phyloP scores from a whole-genome alignment of 2,113 vertebrate genomes.

The Barbus barbus region DNA sequence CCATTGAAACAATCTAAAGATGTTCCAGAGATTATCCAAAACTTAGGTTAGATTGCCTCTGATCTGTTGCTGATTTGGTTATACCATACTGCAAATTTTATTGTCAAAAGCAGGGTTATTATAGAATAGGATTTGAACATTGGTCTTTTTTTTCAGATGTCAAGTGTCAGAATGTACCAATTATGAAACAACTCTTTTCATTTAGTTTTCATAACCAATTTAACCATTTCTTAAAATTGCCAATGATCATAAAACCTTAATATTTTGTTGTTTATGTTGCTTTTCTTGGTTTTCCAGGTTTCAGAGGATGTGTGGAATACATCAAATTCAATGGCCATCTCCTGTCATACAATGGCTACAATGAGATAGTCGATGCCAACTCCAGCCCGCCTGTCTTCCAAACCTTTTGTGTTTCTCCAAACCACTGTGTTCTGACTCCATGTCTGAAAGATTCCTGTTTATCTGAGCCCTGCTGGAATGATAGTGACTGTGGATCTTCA shows the following conservation, averaged over 20 bases:
- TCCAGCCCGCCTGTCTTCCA: constrained; percentile 63
- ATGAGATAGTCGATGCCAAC: constrained; percentile 61
- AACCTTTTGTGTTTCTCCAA: constrained; percentile 60
- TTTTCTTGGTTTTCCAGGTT: constrained; percentile 61
- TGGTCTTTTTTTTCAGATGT: too few relatives aligned
- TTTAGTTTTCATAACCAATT: too few relatives aligned
- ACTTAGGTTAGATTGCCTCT: constrained; percentile 58
- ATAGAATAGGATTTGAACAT: too few relatives aligned
- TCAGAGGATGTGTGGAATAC: constrained; percentile 74
- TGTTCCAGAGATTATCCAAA: constrained; percentile 1
- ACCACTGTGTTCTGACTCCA: constrained; percentile 58
- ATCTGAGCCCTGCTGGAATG: constrained; percentile 58
- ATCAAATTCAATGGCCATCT: constrained; percentile 63
- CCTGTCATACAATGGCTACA: constrained; percentile 66
- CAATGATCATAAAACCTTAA: background rate
- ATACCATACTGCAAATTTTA: background rate
- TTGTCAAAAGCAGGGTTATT: too few relatives aligned
- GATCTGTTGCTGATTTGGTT: background rate
- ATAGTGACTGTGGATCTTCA: constrained; percentile 38
- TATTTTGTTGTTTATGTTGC: background rate
- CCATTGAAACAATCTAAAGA: constrained; percentile 36
- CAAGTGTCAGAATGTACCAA: too few relatives aligned
- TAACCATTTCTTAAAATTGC: background rate
- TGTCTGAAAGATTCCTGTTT: constrained; percentile 63
- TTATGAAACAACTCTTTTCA: too few relatives aligned